Evolutionary conservation across 1,140 invertebrate species (phyloP).

Genomic region (Brachionus manjavacas): DNA sequence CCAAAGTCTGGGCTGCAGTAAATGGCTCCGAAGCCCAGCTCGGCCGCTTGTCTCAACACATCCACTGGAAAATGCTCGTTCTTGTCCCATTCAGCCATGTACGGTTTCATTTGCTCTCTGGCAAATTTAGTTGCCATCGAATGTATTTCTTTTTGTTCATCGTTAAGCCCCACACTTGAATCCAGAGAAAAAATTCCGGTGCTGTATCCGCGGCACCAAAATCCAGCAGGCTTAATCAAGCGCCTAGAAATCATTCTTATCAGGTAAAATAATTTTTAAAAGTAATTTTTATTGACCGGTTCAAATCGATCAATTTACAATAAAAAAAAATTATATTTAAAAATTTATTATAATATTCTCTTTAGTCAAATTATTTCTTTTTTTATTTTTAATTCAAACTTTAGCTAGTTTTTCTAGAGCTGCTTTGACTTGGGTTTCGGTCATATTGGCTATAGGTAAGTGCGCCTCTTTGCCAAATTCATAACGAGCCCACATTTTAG

Average conservation of each 20-base stretch:
- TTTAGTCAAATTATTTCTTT: background rate
- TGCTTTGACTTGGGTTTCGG: background rate
- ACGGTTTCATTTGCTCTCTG: constrained; percentile 62
- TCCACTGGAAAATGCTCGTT: constrained; percentile 58
- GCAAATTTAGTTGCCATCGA: constrained; percentile 62
- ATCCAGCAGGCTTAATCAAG: background rate
- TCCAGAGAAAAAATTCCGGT: constrained; percentile 7
- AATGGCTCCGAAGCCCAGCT: constrained; percentile 64
- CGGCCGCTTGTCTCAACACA: constrained; percentile 57
- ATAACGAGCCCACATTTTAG: constrained; percentile 39
- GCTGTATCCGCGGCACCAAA: constrained; percentile 7
- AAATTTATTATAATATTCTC: background rate
- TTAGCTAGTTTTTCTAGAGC: constrained; percentile 32
- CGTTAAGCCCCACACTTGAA: constrained; percentile 55
- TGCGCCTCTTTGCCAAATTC: constrained; percentile 36
- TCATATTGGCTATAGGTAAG: constrained; percentile 21
- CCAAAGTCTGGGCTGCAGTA: constrained; percentile 62
- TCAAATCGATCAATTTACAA: background rate
- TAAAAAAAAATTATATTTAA: background rate
- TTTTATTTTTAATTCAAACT: background rate
- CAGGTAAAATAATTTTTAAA: background rate
- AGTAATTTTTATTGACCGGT: background rate
- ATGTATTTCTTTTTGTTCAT: constrained; percentile 63
- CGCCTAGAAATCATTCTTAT: constrained; percentile 7
- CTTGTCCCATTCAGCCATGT: constrained; percentile 64